Percentiles rank a stretch among this genome's conserved stretches.
Conservation (phyloP, 2,888 invertebrate genomes). For the Cheilosia grossa region DNA sequence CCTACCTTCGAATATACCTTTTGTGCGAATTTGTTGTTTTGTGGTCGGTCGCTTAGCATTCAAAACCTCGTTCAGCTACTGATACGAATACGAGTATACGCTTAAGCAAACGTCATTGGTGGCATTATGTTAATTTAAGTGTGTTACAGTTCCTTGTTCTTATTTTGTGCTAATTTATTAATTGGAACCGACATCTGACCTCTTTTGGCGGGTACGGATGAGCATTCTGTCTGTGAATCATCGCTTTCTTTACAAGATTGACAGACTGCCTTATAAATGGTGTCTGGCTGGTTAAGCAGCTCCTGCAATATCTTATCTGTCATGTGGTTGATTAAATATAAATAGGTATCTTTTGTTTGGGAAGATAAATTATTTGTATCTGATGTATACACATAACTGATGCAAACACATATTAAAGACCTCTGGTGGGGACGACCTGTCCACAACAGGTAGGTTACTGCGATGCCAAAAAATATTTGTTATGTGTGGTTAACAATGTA, state of each 20-base stretch:
- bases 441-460: slow-evolving; percentile 1
- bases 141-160: slow-evolving; percentile 56
- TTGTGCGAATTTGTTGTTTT: slow-evolving; percentile 22
- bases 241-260: slow-evolving; percentile 51
- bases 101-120: slow-evolving; percentile 63
- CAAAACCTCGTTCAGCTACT: slow-evolving; percentile 46
- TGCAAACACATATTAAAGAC: slow-evolving; percentile 21
- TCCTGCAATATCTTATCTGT: slow-evolving; percentile 61
- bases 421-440: slow-evolving; percentile 1
- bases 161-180: slow-evolving; percentile 77
- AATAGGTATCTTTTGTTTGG: slow-evolving; percentile 26
- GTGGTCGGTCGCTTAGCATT: slow-evolving; percentile 20
- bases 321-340: slow-evolving; percentile 47
- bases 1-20: slow-evolving; percentile 11
- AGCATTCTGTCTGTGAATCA: slow-evolving; percentile 68
- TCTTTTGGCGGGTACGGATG: slow-evolving; percentile 72
- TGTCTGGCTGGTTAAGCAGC: slow-evolving; percentile 26
- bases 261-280: slow-evolving; percentile 29
- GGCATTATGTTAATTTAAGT: slow-evolving; percentile 69
- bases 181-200: slow-evolving; percentile 79
- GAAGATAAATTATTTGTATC: slow-evolving; percentile 31
- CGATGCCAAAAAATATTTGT: slow-evolving; percentile 5
- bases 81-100: slow-evolving; percentile 28
- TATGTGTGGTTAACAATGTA: not conserved
- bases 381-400: slow-evolving; percentile 5